phyloP scores from a whole-genome alignment of 2,797 vertebrate species.

The Eremophila alpestris region DNA sequence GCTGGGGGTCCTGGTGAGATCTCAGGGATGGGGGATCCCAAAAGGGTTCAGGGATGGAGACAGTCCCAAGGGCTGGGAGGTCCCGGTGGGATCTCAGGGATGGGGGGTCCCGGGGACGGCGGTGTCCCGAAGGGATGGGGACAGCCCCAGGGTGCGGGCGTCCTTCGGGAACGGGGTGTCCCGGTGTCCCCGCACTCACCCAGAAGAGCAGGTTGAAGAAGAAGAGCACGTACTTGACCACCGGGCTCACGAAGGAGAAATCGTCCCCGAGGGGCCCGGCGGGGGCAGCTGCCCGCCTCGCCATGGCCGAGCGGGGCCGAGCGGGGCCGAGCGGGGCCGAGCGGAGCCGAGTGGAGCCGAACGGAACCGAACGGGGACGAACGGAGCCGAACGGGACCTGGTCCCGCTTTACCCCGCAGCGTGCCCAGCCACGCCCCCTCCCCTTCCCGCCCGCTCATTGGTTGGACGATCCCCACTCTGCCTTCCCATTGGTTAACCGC shows the following conservation, averaged over 20 bases:
- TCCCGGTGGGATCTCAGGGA: no score
- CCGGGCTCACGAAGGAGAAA: conserved; percentile 73
- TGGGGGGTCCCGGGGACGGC: neutral
- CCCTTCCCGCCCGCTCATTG: neutral
- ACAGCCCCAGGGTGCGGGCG: neutral
- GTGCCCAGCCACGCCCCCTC: neutral
- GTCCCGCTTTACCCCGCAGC: neutral
- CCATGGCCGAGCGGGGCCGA: conserved; percentile 57
- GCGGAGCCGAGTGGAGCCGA: neutral
- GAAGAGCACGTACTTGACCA: conserved; percentile 3
- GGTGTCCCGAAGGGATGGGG: neutral
- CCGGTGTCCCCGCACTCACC: neutral
- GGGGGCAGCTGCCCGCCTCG: conserved; percentile 33
- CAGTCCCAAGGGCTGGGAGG: neutral
- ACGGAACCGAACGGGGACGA: neutral
- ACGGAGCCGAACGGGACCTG: neutral
- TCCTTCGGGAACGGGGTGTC: neutral
- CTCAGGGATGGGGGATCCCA: neutral
- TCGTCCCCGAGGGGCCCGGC: conserved; percentile 60
- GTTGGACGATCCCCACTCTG: accelerated
- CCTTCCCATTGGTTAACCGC: accelerated
- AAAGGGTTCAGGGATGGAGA: neutral
- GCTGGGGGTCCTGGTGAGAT: no score
- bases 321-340: neutral
- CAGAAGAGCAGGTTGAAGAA: conserved; percentile 14